phyloP scores from a whole-genome alignment of 2,797 vertebrate species.

The Silurus lanzhouensis region DNA sequence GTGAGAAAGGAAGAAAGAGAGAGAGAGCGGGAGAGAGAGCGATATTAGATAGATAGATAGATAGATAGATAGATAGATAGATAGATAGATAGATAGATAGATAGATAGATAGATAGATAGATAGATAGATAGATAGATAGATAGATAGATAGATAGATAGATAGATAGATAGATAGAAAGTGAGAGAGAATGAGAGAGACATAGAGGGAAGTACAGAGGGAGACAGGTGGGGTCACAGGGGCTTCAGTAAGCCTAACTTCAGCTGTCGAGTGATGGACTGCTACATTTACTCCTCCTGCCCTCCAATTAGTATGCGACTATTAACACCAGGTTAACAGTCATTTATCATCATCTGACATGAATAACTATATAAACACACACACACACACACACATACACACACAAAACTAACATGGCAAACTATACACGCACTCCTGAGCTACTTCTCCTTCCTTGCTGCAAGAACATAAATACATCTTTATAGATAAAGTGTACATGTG shows the following conservation, averaged over 20 bases:
- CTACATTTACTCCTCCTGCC: constrained; percentile 68
- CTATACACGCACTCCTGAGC: constrained; percentile 63
- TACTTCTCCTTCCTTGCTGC: constrained; percentile 27
- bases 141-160: background rate
- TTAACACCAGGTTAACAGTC: constrained; percentile 79
- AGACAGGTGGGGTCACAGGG: constrained; percentile 33
- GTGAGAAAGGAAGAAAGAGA: background rate
- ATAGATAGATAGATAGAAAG: constrained; percentile 11
- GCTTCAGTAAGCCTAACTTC: constrained; percentile 76
- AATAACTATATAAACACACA: constrained; percentile 74
- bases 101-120: background rate
- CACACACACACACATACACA: constrained; percentile 8
- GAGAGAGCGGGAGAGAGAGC: constrained; percentile 1
- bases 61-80: background rate
- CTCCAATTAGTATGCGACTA: constrained; percentile 77
- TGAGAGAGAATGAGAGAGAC: constrained; percentile 13
- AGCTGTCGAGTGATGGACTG: constrained; percentile 76
- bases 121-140: constrained; percentile 17
- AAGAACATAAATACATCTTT: background rate
- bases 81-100: constrained; percentile 20
- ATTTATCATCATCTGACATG: constrained; percentile 82
- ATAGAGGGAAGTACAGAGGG: background rate
- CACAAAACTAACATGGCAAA: constrained; percentile 73
- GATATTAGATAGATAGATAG: too few relatives aligned
- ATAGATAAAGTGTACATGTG: background rate